These are phyloP conservation scores for Mycteria americana DNA, from an alignment of 2,797 vertebrate genomes.

Conservation along the genomic window DNA sequence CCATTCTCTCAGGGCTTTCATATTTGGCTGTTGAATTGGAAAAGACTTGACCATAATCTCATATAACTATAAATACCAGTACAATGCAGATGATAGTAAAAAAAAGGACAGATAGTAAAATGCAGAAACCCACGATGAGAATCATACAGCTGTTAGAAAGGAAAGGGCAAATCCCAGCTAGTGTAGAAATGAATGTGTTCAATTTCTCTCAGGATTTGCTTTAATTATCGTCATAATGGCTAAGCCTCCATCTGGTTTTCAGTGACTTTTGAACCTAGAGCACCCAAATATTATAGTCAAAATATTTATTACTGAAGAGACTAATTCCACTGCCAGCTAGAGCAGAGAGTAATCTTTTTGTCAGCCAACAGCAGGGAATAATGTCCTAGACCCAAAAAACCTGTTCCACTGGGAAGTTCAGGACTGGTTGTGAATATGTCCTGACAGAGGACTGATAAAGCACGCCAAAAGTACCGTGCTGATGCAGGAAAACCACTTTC, in stretches of 20 bases:
- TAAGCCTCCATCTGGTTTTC: neutral
- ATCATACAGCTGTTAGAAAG: neutral
- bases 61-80: neutral
- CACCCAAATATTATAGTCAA: neutral
- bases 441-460: neutral
- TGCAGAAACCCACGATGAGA: neutral
- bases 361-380: neutral
- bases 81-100: neutral
- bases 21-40: neutral
- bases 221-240: neutral
- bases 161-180: neutral
- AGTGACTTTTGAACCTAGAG: neutral
- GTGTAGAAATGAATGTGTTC: neutral
- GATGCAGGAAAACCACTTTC: neutral
- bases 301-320: neutral
- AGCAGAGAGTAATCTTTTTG: neutral
- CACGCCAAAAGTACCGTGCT: neutral
- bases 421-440: neutral
- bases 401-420: neutral
- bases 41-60: neutral
- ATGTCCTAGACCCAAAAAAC: neutral
- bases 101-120: neutral
- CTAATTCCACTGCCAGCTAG: neutral
- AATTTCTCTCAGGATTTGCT: neutral
- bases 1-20: neutral